Conservation (phyloP, 2,113 vertebrate genomes). For the Bettongia penicillata region DNA sequence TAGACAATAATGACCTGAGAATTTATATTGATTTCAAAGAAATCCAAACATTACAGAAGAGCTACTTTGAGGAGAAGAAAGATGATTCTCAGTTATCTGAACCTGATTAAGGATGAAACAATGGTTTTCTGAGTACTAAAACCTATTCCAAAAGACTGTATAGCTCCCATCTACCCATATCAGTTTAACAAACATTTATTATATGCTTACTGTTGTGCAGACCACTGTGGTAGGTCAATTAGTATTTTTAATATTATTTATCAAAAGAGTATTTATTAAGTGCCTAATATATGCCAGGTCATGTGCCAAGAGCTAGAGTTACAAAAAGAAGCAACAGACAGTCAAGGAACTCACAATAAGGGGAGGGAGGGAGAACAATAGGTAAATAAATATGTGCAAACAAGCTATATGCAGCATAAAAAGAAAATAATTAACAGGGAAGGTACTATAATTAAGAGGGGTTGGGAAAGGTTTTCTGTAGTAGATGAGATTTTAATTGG, state of each 20-base stretch:
- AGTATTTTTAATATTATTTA: neutral
- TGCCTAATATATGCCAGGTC: neutral
- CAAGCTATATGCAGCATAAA: neutral
- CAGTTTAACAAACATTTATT: neutral
- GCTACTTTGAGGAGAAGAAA: constrained; percentile 11
- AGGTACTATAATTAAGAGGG: neutral
- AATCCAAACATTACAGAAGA: neutral
- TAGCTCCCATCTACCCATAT: neutral
- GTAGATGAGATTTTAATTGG: neutral
- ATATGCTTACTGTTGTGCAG: neutral
- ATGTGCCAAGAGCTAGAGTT: neutral
- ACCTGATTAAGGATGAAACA: neutral
- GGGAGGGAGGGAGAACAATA: neutral
- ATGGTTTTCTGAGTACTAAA: neutral
- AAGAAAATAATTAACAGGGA: neutral
- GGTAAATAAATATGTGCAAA: neutral
- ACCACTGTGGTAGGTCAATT: neutral
- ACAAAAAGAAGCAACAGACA: neutral
- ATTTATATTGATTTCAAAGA: neutral
- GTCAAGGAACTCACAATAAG: neutral
- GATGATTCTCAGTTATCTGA: neutral
- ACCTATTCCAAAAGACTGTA: neutral
- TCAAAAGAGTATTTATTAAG: neutral
- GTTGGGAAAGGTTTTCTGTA: neutral
- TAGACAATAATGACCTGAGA: neutral